phyloP scores from a whole-genome alignment of 2,888 invertebrate genomes.

The Ernsta delagoae region DNA sequence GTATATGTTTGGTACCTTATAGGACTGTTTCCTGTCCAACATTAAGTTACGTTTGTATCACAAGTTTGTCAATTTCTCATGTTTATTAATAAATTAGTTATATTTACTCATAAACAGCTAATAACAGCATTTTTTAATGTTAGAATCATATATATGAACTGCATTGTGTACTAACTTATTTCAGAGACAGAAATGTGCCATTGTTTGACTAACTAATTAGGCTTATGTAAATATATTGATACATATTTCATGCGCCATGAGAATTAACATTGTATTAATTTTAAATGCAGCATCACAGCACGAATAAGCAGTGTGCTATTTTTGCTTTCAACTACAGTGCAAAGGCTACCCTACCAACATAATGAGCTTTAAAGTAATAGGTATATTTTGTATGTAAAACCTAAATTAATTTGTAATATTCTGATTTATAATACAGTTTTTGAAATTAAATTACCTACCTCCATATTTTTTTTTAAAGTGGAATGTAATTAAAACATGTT shows the following conservation, averaged over 20 bases:
- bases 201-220: conserved; percentile 50
- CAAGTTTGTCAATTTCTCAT: conserved; percentile 70
- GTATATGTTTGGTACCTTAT: conserved; percentile 76
- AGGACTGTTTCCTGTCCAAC: conserved; percentile 83
- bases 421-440: neutral
- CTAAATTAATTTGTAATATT: neutral
- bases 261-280: conserved; percentile 1
- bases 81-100: conserved; percentile 47
- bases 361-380: conserved; percentile 42
- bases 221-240: conserved; percentile 38
- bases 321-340: neutral
- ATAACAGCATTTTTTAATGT: conserved; percentile 46
- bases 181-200: conserved; percentile 74
- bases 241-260: conserved; percentile 19
- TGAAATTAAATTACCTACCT: conserved; percentile 4
- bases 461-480: neutral
- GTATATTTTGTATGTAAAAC: conserved; percentile 16
- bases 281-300: conserved; percentile 24
- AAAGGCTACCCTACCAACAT: conserved; percentile 41
- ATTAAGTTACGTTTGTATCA: conserved; percentile 63
- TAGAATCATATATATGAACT: conserved; percentile 47
- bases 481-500: neutral
- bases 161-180: conserved; percentile 61
- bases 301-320: conserved; percentile 13
- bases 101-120: conserved; percentile 44